Evolutionary conservation across 2,113 vertebrate species (phyloP), one percentile per base, ranked within the genome.

Genomic region (Polypterus senegalus): DNA sequence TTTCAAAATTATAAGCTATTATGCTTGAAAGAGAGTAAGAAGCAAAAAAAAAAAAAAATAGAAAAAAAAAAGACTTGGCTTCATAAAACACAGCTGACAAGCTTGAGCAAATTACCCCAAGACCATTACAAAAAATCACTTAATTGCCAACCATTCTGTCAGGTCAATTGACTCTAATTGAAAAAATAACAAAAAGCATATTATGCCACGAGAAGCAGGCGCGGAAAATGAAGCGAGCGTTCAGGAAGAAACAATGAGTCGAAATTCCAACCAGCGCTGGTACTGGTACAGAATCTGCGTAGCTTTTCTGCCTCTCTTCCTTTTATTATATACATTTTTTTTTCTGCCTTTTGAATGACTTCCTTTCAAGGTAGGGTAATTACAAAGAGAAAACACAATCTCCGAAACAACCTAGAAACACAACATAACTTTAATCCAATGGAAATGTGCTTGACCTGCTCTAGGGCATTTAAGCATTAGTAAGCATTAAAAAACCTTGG

Each of bases 141-240:
- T 97, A 97, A 96, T 97, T 97, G 91, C 89, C 82, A 83, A 93
- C 91, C 92, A 95, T 97, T 97, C 93, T 96, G 92, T 97, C 92
- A 94, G 93, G 94, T 96, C 94, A 98, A 95, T 97, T 97, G 93
- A 98, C 91, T 97, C 92, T 97, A 97, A 98, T 94, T 95, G 92
- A 92, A 94, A 95, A 93, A 92, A 92, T 87, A 89, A 92, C 88
- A 92, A 91, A 94, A 92, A 86, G 88, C 89, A 85, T 92, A 91
- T 92, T 89, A 91, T 91, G 87, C 87, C 87, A 81, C 83, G 86
- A 86, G 66, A 85, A 85, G 89, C 81, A 81, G 89, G 86, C 77
- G 80, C 84, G 73, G 79, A 78, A 76, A 88, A 93, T 83, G 89
- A 94, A 91, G 90, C 91, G 91, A 91, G 87, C 74, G 81, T 85